A percentile compares a stretch with the other conserved stretches of the same genome.
phyloP scores from a whole-genome alignment of 2,113 vertebrate genomes.

The Cryptotis parvus region DNA sequence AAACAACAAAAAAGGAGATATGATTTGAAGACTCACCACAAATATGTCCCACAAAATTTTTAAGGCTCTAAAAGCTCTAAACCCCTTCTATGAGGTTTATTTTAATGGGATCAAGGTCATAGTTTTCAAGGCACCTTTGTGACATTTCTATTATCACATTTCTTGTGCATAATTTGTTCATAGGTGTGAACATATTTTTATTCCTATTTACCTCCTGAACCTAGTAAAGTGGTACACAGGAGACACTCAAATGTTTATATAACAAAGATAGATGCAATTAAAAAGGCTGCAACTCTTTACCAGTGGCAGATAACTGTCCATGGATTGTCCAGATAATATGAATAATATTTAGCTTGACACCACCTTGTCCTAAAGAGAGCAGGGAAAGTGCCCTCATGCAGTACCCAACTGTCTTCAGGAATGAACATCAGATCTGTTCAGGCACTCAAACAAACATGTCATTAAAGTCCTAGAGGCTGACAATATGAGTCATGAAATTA shows the following conservation, averaged over 20 bases:
- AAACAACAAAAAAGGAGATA: neutral
- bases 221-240: conserved; percentile 34
- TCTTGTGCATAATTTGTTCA: neutral
- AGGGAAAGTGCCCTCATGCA: neutral
- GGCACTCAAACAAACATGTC: conserved; percentile 54
- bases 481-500: conserved; percentile 65
- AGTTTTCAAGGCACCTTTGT: neutral
- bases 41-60: neutral
- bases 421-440: neutral
- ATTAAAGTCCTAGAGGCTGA: conserved; percentile 48
- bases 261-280: neutral
- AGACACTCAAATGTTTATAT: conserved; percentile 39
- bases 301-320: neutral
- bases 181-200: conserved; percentile 5
- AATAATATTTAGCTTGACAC: neutral
- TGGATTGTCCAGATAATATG: neutral
- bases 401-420: conserved; percentile 46
- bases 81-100: neutral
- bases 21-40: conserved; percentile 19
- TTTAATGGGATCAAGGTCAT: conserved; percentile 7
- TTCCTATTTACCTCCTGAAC: neutral
- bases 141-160: neutral
- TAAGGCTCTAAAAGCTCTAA: conserved; percentile 18
- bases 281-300: neutral
- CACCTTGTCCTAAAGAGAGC: neutral